Conservation (phyloP, 2,888 invertebrate species). For the Oxytorus armatus region DNA sequence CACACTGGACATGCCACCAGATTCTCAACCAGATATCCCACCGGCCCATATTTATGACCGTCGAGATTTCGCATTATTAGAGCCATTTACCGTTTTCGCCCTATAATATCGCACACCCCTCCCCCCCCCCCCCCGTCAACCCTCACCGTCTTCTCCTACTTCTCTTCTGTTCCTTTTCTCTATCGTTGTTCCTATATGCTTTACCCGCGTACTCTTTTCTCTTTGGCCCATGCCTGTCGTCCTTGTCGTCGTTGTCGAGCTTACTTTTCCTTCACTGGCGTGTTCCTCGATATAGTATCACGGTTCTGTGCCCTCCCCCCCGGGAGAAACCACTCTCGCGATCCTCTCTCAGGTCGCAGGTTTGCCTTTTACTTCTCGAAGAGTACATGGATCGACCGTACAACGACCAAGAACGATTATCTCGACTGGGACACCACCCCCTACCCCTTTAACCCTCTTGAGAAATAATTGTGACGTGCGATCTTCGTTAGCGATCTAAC, state of each 20-base stretch:
- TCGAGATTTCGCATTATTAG: constrained; percentile 84
- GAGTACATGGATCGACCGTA: constrained; percentile 50
- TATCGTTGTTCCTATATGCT: constrained; percentile 20
- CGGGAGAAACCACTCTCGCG: not conserved
- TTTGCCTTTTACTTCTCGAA: constrained; percentile 38
- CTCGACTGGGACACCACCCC: constrained; percentile 14
- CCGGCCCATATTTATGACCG: constrained; percentile 82
- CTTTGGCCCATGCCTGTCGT: not conserved
- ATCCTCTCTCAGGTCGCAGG: constrained; percentile 37
- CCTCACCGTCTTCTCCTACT: constrained; percentile 4
- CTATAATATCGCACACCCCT: constrained; percentile 76
- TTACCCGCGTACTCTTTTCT: not conserved
- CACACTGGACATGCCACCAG: constrained; percentile 80
- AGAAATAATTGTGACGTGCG: constrained; percentile 59
- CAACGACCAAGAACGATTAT: constrained; percentile 43
- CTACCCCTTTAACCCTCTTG: not conserved
- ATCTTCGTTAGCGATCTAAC: constrained; percentile 53
- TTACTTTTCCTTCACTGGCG: constrained; percentile 17
- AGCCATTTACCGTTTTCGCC: constrained; percentile 82
- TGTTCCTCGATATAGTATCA: constrained; percentile 17
- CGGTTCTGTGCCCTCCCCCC: constrained; percentile 28
- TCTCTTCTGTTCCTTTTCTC: constrained; percentile 32
- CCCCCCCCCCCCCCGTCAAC: not conserved
- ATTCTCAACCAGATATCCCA: constrained; percentile 80
- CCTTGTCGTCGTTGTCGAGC: constrained; percentile 1